phyloP scores from a whole-genome alignment of 1,140 invertebrate genomes.

The Mercenaria mercenaria region DNA sequence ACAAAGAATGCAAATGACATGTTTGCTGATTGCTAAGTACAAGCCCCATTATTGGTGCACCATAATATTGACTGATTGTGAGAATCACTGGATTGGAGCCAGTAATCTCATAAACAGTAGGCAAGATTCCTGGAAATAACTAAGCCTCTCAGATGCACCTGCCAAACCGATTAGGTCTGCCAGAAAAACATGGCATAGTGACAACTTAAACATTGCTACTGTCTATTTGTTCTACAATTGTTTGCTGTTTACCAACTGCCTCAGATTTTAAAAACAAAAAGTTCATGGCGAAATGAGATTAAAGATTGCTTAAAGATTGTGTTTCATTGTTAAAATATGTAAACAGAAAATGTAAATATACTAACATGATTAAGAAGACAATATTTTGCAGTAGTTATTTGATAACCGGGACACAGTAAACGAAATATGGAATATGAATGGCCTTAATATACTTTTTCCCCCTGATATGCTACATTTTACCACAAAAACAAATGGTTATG shows the following conservation, averaged over 20 bases:
- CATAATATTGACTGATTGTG: background rate
- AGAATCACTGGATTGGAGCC: conserved; percentile 20
- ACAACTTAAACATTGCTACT: conserved; percentile 22
- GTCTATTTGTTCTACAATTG: too few species aligned
- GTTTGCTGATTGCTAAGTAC: too few species aligned
- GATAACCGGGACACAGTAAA: background rate
- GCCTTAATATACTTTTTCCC: background rate
- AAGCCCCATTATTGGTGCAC: background rate
- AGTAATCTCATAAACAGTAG: conserved; percentile 28
- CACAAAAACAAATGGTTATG: conserved; percentile 8
- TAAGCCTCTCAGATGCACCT: conserved; percentile 5
- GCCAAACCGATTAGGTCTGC: conserved; percentile 33
- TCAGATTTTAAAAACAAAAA: too few species aligned
- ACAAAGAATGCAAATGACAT: too few species aligned
- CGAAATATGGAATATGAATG: background rate
- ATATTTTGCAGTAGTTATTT: too few species aligned
- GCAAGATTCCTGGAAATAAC: conserved; percentile 9
- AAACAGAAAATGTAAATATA: too few species aligned
- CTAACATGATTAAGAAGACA: too few species aligned
- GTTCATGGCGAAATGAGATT: too few species aligned
- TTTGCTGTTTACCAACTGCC: too few species aligned
- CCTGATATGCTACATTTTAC: background rate
- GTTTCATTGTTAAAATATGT: too few species aligned
- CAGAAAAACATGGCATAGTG: conserved; percentile 44
- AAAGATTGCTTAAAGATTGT: too few species aligned